Conservation (phyloP, 1,140 invertebrate genomes). For the Zeugodacus cucurbitae region DNA sequence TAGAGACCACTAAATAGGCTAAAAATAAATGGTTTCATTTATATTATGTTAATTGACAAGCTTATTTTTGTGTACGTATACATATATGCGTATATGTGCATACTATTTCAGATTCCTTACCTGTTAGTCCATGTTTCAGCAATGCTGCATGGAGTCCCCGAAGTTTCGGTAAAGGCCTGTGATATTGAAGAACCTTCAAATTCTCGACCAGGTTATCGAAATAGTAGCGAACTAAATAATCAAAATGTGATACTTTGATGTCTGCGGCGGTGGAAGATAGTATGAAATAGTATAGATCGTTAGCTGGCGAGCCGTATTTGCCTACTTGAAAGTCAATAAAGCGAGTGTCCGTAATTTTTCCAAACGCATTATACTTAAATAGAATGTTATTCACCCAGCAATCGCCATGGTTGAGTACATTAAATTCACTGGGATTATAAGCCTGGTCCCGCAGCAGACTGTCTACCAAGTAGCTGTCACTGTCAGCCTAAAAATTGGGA, state of each 20-base stretch:
- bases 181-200: slow-evolving; percentile 58
- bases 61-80: no score
- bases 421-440: slow-evolving; percentile 68
- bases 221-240: slow-evolving; percentile 59
- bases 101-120: slow-evolving; percentile 41
- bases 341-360: slow-evolving; percentile 61
- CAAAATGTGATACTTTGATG: slow-evolving; percentile 55
- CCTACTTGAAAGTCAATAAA: slow-evolving; percentile 63
- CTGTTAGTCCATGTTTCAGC: slow-evolving; percentile 56
- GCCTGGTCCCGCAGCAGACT: slow-evolving; percentile 56
- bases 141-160: slow-evolving; percentile 55
- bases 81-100: no score
- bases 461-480: slow-evolving; percentile 58
- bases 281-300: slow-evolving; percentile 61
- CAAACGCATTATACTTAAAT: slow-evolving; percentile 67
- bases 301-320: slow-evolving; percentile 62
- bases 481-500: slow-evolving; percentile 51
- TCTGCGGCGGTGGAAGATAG: slow-evolving; percentile 58
- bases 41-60: neutral
- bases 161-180: slow-evolving; percentile 59
- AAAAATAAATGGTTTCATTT: neutral
- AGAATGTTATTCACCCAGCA: slow-evolving; percentile 76
- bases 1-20: slow-evolving; percentile 62
- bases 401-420: slow-evolving; percentile 75
- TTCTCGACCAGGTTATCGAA: slow-evolving; percentile 58